phyloP scores from a whole-genome alignment of 2,797 vertebrate genomes.

The Lepilemur septentrionalis region DNA sequence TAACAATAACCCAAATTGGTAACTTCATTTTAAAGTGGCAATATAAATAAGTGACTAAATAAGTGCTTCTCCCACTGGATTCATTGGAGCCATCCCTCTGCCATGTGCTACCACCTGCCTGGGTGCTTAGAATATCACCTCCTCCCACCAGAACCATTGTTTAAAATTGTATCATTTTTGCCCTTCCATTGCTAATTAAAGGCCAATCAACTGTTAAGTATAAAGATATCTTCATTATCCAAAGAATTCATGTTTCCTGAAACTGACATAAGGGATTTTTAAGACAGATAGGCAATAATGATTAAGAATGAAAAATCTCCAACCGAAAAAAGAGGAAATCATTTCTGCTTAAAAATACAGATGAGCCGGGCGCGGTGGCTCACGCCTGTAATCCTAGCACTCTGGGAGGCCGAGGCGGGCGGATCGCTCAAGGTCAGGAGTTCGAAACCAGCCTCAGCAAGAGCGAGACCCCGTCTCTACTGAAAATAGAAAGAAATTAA shows the following conservation, averaged over 20 bases:
- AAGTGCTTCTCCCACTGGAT: not conserved
- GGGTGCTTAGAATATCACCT: not conserved
- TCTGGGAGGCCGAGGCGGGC: too few relatives aligned
- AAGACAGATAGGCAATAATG: not conserved
- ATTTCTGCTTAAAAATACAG: constrained; percentile 12
- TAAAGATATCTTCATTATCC: not conserved
- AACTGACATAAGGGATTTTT: not conserved
- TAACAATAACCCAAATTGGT: not conserved
- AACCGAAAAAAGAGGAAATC: not conserved
- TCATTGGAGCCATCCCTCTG: not conserved
- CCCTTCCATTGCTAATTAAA: not conserved
- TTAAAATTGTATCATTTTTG: not conserved
- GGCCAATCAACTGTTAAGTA: not conserved
- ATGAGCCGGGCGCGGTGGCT: not conserved
- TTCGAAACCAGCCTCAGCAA: too few relatives aligned
- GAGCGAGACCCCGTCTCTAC: too few relatives aligned
- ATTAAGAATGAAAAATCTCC: constrained; percentile 36
- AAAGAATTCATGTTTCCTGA: not conserved
- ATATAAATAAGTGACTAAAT: not conserved
- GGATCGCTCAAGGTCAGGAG: too few relatives aligned
- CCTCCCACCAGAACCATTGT: not conserved
- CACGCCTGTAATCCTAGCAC: too few relatives aligned
- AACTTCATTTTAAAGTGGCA: not conserved
- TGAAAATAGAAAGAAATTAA: too few relatives aligned
- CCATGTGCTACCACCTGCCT: not conserved